Evolutionary conservation across 2,888 invertebrate genomes (phyloP).

Genomic region (Melangyna quadrimaculata): DNA sequence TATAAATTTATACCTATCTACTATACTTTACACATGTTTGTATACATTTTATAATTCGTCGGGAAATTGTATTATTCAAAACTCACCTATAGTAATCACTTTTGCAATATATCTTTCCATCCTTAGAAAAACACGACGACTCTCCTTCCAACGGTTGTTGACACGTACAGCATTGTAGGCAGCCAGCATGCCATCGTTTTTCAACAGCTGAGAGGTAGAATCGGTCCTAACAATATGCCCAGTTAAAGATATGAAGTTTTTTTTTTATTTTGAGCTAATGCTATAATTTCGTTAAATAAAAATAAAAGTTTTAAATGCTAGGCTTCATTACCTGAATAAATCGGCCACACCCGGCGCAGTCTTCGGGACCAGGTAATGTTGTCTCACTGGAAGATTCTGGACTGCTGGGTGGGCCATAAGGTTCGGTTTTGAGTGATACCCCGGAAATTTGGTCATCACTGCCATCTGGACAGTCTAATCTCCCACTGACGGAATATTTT

Average conservation of each 20-base stretch:
- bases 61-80: slow-evolving; percentile 43
- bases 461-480: slow-evolving; percentile 78
- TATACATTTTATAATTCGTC: background rate
- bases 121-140: slow-evolving; percentile 94
- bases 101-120: slow-evolving; percentile 97
- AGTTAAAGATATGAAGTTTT: slow-evolving; percentile 59
- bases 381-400: slow-evolving; percentile 80
- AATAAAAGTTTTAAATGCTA: slow-evolving; percentile 47
- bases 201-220: slow-evolving; percentile 96
- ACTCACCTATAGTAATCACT: slow-evolving; percentile 97
- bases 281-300: slow-evolving; percentile 49
- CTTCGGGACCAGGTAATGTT: slow-evolving; percentile 78
- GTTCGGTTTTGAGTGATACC: slow-evolving; percentile 80
- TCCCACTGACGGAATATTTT: slow-evolving; percentile 79
- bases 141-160: slow-evolving; percentile 94
- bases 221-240: slow-evolving; percentile 84
- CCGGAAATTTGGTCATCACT: slow-evolving; percentile 79
- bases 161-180: slow-evolving; percentile 95
- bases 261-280: slow-evolving; percentile 57
- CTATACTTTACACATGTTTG: background rate
- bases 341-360: slow-evolving; percentile 93
- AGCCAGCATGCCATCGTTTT: slow-evolving; percentile 95
- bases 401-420: slow-evolving; percentile 80
- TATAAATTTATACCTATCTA: too few relatives aligned
- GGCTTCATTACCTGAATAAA: slow-evolving; percentile 84